phyloP scores from a whole-genome alignment of 2,888 invertebrate species.

The Callyntrura sp. region DNA sequence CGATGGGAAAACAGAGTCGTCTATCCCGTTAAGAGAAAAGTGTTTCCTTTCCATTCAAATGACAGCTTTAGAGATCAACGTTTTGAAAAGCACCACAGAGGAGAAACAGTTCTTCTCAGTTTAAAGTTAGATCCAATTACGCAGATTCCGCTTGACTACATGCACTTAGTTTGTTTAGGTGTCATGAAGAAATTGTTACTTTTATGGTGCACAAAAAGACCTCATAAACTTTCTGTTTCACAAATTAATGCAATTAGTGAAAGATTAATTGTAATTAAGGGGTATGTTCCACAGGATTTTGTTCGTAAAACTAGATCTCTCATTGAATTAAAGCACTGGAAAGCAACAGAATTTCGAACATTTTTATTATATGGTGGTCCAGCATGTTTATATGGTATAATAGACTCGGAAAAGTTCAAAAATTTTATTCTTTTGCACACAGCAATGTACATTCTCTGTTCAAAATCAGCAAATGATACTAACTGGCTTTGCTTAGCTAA shows the following conservation, averaged over 20 bases:
- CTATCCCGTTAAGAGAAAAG: neutral
- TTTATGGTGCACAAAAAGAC: neutral
- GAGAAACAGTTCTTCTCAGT: neutral
- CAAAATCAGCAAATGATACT: neutral
- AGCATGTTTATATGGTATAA: neutral
- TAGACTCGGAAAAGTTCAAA: conserved; percentile 30
- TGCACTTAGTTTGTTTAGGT: conserved; percentile 45
- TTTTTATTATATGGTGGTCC: conserved; percentile 68
- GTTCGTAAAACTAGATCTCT: conserved; percentile 41
- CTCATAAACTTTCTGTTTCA: neutral
- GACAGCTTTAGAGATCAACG: neutral
- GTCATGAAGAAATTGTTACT: conserved; percentile 45
- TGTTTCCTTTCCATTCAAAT: no score
- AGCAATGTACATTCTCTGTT: conserved; percentile 62
- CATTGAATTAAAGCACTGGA: conserved; percentile 45
- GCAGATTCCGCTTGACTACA: conserved; percentile 43
- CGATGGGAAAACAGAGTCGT: neutral
- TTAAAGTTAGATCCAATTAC: conserved; percentile 4
- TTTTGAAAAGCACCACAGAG: neutral
- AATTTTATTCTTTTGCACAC: conserved; percentile 67
- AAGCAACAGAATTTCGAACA: conserved; percentile 71
- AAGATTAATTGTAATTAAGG: neutral
- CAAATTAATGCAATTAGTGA: neutral
- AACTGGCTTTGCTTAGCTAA: no score
- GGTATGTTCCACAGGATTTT: conserved; percentile 55